Conservation (phyloP, 2,797 vertebrate species). For the Lepilemur ruficaudatus region DNA sequence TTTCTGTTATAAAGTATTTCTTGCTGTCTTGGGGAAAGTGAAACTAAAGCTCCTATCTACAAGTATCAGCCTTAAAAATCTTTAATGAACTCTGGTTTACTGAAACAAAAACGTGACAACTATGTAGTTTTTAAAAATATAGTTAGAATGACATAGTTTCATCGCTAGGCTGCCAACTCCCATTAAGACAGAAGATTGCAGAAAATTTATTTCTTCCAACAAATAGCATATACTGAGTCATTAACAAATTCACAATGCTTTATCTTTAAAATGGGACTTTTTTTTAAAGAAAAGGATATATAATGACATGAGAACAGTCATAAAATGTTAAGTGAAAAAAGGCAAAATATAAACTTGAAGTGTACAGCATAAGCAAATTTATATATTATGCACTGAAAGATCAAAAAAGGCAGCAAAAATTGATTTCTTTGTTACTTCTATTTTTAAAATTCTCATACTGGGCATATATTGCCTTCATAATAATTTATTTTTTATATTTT, state of each 20-base stretch:
- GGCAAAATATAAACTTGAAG: not conserved
- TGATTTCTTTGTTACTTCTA: not conserved
- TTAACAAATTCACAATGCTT: not conserved
- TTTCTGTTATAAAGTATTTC: constrained; percentile 71
- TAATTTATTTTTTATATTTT: not conserved
- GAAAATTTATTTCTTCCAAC: constrained; percentile 19
- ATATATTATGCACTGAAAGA: not conserved
- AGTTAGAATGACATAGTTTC: not conserved
- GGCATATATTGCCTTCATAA: not conserved
- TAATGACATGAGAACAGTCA: constrained; percentile 3
- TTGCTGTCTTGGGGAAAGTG: constrained; percentile 50
- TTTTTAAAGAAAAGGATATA: constrained; percentile 12
- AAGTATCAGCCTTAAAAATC: constrained; percentile 44
- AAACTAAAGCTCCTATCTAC: constrained; percentile 52
- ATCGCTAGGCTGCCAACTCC: not conserved
- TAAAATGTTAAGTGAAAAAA: constrained; percentile 37
- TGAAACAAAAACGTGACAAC: constrained; percentile 29
- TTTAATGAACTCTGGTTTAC: constrained; percentile 48
- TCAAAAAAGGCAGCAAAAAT: constrained; percentile 22
- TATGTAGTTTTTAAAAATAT: not conserved
- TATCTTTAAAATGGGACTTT: not conserved
- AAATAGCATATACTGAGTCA: not conserved
- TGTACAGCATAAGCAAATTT: constrained; percentile 15
- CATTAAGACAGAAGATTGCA: not conserved
- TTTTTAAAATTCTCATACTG: constrained; percentile 8